These are phyloP conservation scores for Spisula subtruncata DNA, from an alignment of 2,888 invertebrate species.

Conservation along the genomic window DNA sequence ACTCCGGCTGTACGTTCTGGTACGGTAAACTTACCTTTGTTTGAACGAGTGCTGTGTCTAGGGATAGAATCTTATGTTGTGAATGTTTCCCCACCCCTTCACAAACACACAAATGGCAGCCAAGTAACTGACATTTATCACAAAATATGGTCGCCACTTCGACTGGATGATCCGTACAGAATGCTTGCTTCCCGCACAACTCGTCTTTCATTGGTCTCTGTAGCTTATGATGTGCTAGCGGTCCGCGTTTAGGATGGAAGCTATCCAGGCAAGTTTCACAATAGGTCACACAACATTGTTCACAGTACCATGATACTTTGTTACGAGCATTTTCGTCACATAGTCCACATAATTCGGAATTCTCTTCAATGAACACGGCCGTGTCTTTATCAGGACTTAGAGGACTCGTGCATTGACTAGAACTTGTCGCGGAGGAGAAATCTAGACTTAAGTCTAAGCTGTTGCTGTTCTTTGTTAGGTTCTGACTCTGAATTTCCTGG, in stretches of 20 bases:
- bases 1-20: not conserved
- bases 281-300: constrained; percentile 84
- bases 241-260: constrained; percentile 83
- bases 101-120: constrained; percentile 86
- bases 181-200: constrained; percentile 70
- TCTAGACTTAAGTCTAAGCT: constrained; percentile 76
- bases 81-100: constrained; percentile 85
- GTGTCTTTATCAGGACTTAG: constrained; percentile 50
- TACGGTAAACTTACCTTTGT: constrained; percentile 77
- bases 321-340: constrained; percentile 79
- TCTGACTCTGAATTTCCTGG: constrained; percentile 84
- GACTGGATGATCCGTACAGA: constrained; percentile 81
- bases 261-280: constrained; percentile 83
- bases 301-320: constrained; percentile 83
- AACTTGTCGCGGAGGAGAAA: constrained; percentile 32
- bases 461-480: constrained; percentile 72
- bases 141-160: constrained; percentile 84
- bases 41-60: constrained; percentile 83
- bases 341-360: constrained; percentile 79
- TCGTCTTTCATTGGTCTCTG: constrained; percentile 70
- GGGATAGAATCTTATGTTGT: constrained; percentile 83
- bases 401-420: constrained; percentile 3
- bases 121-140: constrained; percentile 82
- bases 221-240: constrained; percentile 80
- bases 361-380: constrained; percentile 53